Evolutionary conservation across 2,797 vertebrate genomes (phyloP).

Genomic region (Passerculus sandwichensis): DNA sequence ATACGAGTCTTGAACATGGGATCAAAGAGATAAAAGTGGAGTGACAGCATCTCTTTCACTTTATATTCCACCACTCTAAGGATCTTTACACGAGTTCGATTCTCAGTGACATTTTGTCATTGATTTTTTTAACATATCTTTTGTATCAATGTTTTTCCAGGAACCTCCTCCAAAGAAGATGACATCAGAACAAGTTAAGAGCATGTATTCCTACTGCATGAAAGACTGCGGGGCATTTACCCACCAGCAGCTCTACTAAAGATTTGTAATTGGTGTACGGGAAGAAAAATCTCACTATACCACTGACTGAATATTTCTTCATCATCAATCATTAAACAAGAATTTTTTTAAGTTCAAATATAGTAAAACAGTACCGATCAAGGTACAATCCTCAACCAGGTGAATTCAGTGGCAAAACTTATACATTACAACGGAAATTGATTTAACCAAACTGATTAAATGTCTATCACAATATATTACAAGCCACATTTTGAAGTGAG

Average conservation of each 20-base stretch:
- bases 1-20: slow-evolving; percentile 23
- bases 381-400: neutral
- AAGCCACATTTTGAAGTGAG: neutral
- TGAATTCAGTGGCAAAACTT: neutral
- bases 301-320: neutral
- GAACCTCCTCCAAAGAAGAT: slow-evolving; percentile 18
- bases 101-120: slow-evolving; percentile 41
- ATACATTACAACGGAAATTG: neutral
- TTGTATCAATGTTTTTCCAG: slow-evolving; percentile 46
- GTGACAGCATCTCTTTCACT: slow-evolving; percentile 38
- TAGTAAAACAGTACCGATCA: neutral
- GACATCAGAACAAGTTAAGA: neutral
- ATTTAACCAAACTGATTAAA: neutral
- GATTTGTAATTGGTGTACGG: neutral
- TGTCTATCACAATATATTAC: neutral
- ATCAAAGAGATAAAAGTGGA: slow-evolving; percentile 70
- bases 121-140: slow-evolving; percentile 67
- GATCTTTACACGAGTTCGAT: slow-evolving; percentile 39
- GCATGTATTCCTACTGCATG: neutral
- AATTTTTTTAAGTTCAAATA: neutral
- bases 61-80: slow-evolving; percentile 41
- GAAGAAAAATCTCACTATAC: neutral
- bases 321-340: rapidly evolving
- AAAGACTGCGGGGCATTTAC: neutral
- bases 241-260: neutral